These are phyloP conservation scores for Urosaurus nigricauda DNA, from an alignment of 2,797 vertebrate genomes.

Conservation along the genomic window DNA sequence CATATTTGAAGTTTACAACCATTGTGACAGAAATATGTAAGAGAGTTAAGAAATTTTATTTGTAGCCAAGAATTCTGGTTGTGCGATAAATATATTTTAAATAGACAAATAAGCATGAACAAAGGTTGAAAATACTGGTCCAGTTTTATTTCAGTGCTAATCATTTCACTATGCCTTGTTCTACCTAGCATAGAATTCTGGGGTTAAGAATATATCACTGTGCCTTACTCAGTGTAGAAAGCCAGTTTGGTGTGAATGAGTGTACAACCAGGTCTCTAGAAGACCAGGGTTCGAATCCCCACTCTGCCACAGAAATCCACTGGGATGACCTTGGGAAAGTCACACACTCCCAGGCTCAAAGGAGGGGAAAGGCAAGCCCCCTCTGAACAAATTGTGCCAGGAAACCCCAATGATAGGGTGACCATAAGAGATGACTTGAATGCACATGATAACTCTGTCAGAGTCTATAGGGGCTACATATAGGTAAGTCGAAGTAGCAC, in stretches of 20 bases:
- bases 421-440: background rate
- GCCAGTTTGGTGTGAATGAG: background rate
- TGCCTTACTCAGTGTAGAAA: background rate
- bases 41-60: constrained; percentile 57
- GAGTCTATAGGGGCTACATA: background rate
- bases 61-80: constrained; percentile 48
- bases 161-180: background rate
- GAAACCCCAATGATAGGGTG: no score
- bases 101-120: constrained; percentile 34
- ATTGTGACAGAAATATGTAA: constrained; percentile 33
- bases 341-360: no score
- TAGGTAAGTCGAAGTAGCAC: background rate
- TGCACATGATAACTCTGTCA: background rate
- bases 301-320: no score
- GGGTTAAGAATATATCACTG: no score
- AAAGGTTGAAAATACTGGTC: constrained; percentile 21
- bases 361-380: no score
- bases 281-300: no score
- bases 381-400: no score
- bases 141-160: background rate
- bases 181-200: background rate
- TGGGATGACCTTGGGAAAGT: no score
- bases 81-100: constrained; percentile 27
- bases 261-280: no score
- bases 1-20: constrained; percentile 48